Base-by-base conservation (phyloP, 37 sponge, comb jelly and placozoan genomes). In the Cladorhizidae sp. region DNA sequence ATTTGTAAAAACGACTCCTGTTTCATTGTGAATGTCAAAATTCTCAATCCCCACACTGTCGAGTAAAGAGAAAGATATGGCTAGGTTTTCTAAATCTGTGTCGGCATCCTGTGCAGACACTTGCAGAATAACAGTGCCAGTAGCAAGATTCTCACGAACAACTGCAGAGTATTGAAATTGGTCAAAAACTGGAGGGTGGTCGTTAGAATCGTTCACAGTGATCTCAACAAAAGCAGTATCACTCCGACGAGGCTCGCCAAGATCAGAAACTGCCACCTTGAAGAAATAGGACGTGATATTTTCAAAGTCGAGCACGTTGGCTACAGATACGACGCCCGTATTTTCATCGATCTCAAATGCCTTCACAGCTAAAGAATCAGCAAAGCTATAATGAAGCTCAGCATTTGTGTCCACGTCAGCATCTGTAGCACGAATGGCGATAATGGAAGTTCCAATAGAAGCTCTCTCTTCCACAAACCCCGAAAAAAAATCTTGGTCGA, bases 161-260 rank as follows among this genome's bases (percentile, higher is more conserved):
- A 17, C 15, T 23, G 72, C 81, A 0, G 78, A 35, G 59, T 86
- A 93, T 37, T 40, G 14, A 5, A 28, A 33, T 59, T 82, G 67
- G 26, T 21, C 23, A 64, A 93, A 93, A 7, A 70, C 70, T 32
- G 94, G 94, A 12, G 68, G 82, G 72, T 86, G 38, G 54, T 89
- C 94, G 75, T 93, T 93, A 56, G 67, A 75, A 57, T 93, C 90
- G 12, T 70, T 67, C 1, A 89, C 55, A 6, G 52, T 64, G n/a
- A 93, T 65, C 7, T 9, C 28, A 28, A 87, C 80, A 12, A 18
- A 37, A 54, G 80, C 41, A 26, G 84, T 80, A 32, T 42, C 70
- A 33, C 36, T 65, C 42, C 72, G 67, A 22, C 75, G 45, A n/a
- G 88, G 87, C 3, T 20, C 22, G 9, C 92, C 92, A 0, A 50